phyloP scores from a whole-genome alignment of 2,113 vertebrate species.

The Eptatretus burgeri region DNA sequence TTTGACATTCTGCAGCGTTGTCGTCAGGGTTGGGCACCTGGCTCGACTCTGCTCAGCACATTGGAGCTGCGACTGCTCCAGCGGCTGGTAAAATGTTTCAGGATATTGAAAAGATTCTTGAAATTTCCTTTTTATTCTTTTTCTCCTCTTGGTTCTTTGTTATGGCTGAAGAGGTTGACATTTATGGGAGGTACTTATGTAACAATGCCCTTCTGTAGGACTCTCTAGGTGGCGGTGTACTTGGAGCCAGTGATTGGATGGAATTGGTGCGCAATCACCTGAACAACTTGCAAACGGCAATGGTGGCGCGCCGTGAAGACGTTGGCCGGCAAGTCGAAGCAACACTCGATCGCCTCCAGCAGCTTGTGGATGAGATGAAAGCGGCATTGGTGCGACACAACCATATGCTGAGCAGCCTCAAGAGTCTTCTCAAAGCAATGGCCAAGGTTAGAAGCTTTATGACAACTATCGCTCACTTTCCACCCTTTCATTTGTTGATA shows the following conservation, averaged over 20 bases:
- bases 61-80: constrained; percentile 68
- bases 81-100: constrained; percentile 37
- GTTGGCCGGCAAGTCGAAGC: constrained; percentile 60
- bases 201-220: constrained; percentile 21
- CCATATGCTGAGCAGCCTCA: constrained; percentile 67
- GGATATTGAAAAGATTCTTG: not conserved
- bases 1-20: constrained; percentile 85
- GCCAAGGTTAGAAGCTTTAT: constrained; percentile 37
- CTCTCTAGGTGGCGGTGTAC: constrained; percentile 37
- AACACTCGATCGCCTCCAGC: constrained; percentile 57
- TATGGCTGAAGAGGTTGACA: too few relatives aligned
- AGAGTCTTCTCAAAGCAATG: constrained; percentile 83
- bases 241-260: constrained; percentile 74
- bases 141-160: not conserved
- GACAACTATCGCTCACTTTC: not conserved
- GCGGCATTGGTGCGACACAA: constrained; percentile 69
- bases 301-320: constrained; percentile 43
- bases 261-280: constrained; percentile 50
- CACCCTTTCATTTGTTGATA: not conserved
- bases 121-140: not conserved
- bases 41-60: constrained; percentile 62
- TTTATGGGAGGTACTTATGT: too few relatives aligned
- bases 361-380: constrained; percentile 74
- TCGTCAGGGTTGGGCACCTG: constrained; percentile 66
- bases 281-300: constrained; percentile 21